Conservation (phyloP, 2,797 vertebrate species). For the Ptychobarbus kaznakovi region DNA sequence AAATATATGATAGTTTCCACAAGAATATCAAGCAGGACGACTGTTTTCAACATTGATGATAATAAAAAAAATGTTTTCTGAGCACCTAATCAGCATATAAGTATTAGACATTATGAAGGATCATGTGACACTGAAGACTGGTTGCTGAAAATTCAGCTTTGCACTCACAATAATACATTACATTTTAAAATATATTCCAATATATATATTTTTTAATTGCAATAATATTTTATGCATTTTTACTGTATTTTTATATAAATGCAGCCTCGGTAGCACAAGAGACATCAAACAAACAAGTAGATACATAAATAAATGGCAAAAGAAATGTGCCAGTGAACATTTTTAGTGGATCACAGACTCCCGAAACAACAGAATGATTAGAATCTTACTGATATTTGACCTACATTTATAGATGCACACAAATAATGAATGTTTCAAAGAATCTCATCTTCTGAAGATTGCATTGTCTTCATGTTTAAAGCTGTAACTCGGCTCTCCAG, state of each 20-base stretch:
- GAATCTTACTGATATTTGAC: conserved; percentile 17
- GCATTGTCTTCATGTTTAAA: conserved; percentile 27
- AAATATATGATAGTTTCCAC: background rate
- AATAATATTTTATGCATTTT: too few species aligned
- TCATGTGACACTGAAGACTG: background rate
- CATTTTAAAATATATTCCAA: too few species aligned
- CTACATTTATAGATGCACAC: conserved; percentile 13
- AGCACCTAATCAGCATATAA: background rate
- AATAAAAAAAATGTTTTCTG: background rate
- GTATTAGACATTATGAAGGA: background rate
- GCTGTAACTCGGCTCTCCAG: background rate
- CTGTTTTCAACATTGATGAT: background rate
- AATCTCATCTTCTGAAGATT: conserved; percentile 23
- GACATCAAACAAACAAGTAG: background rate
- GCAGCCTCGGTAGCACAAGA: background rate
- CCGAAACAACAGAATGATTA: background rate
- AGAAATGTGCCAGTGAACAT: background rate
- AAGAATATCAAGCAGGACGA: background rate
- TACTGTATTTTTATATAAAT: too few species aligned
- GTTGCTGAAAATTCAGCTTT: background rate
- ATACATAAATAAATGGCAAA: background rate
- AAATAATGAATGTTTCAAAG: conserved; percentile 9
- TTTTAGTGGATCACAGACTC: background rate
- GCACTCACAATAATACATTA: background rate
- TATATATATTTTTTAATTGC: too few species aligned